Percentiles rank a stretch among this genome's conserved stretches.
phyloP scores from a whole-genome alignment of 1,140 invertebrate species.

The Caerostris darwini region DNA sequence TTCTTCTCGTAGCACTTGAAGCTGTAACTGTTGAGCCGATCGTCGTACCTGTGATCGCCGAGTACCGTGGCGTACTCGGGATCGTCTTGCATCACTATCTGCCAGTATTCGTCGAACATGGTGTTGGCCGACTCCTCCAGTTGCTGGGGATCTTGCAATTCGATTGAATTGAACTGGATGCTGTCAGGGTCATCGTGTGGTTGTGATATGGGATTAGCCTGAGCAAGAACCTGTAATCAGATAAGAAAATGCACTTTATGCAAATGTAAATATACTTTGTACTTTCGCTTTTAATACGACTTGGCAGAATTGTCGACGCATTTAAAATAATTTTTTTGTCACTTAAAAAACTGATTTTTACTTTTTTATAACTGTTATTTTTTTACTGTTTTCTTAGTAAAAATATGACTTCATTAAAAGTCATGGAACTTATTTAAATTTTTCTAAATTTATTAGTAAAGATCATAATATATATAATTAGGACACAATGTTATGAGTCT shows the following conservation, averaged over 20 bases:
- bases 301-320: too few relatives aligned
- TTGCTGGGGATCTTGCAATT: background rate
- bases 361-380: too few relatives aligned
- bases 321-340: too few relatives aligned
- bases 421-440: too few relatives aligned
- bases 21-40: conserved; percentile 50
- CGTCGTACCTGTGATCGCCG: conserved; percentile 72
- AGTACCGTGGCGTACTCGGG: conserved; percentile 76
- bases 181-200: background rate
- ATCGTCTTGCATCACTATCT: conserved; percentile 47
- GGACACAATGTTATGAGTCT: too few relatives aligned
- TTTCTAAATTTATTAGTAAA: too few relatives aligned
- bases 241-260: background rate
- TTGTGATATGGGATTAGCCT: background rate
- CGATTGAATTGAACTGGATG: background rate
- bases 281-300: too few relatives aligned
- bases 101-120: conserved; percentile 75
- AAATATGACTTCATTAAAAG: too few relatives aligned
- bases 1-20: conserved; percentile 63
- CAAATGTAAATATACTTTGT: too few relatives aligned
- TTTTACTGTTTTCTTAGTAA: too few relatives aligned
- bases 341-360: too few relatives aligned
- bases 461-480: too few relatives aligned
- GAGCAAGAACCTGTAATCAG: background rate
- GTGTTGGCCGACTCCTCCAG: conserved; percentile 1